Conservation (phyloP, 2,888 invertebrate genomes). For the Isotomurus palustris region DNA sequence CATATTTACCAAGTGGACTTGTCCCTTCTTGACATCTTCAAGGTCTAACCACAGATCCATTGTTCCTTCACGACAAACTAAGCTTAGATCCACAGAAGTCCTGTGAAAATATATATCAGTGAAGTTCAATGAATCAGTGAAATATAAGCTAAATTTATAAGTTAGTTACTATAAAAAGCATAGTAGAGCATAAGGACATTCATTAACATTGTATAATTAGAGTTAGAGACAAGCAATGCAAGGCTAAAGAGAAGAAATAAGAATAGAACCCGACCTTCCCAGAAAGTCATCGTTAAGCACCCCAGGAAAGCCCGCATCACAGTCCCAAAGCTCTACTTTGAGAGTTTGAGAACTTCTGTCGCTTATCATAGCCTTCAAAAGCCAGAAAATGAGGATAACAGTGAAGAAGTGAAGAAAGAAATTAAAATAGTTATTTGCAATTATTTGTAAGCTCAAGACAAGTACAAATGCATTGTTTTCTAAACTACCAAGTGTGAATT, state of each 20-base stretch:
- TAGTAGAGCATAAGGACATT: no score
- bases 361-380: constrained; percentile 65
- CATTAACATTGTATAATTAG: background rate
- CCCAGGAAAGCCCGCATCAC: constrained; percentile 40
- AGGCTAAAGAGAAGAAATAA: constrained; percentile 3
- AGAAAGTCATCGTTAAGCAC: constrained; percentile 74
- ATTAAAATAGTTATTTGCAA: constrained; percentile 4
- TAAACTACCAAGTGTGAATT: no score
- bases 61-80: constrained; percentile 43
- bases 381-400: background rate
- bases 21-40: constrained; percentile 91
- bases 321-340: constrained; percentile 57
- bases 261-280: constrained; percentile 64
- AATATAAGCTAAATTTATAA: background rate
- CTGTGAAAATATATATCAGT: constrained; percentile 15
- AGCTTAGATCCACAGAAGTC: constrained; percentile 40
- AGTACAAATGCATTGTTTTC: no score
- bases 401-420: background rate
- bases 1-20: constrained; percentile 70
- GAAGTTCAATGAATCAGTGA: background rate
- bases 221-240: background rate
- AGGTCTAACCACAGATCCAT: constrained; percentile 75
- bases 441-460: no score
- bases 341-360: constrained; percentile 70
- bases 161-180: no score